Percentiles rank a stretch among this genome's conserved stretches.
Conservation (phyloP, 2,113 vertebrate genomes). For the Hydrolagus affinis region DNA sequence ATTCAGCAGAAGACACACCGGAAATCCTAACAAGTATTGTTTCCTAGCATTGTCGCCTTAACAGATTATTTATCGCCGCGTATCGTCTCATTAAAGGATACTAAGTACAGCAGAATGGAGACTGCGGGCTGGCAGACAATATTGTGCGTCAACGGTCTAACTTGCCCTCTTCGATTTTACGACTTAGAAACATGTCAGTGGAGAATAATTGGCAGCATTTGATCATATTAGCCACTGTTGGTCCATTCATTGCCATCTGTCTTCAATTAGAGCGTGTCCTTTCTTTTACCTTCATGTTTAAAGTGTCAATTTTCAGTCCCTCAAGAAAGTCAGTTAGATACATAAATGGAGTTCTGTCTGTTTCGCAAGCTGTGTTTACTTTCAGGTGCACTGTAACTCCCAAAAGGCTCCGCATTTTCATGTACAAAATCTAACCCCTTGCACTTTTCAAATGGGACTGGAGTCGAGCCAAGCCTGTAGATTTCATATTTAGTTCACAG, state of each 20-base stretch:
- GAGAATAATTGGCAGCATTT: slow-evolving; percentile 32
- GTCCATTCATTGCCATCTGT: slow-evolving; percentile 30
- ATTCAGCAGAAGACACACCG: too few species aligned
- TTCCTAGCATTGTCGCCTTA: neutral
- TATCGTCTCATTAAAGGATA: neutral
- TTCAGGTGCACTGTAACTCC: slow-evolving; percentile 32
- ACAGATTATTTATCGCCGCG: neutral
- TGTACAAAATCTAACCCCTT: slow-evolving; percentile 32
- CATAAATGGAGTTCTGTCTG: slow-evolving; percentile 33
- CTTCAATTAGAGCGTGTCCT: slow-evolving; percentile 32
- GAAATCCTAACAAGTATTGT: too few species aligned
- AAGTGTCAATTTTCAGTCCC: slow-evolving; percentile 31
- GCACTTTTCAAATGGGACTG: slow-evolving; percentile 32
- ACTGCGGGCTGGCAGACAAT: slow-evolving; percentile 24
- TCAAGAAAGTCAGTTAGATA: slow-evolving; percentile 29
- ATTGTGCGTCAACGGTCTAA: neutral
- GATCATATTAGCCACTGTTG: slow-evolving; percentile 30
- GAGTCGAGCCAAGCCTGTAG: slow-evolving; percentile 18
- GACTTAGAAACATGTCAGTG: slow-evolving; percentile 22
- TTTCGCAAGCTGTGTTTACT: slow-evolving; percentile 31
- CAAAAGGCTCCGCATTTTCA: slow-evolving; percentile 30
- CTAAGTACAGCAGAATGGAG: neutral
- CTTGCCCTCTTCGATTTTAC: slow-evolving; percentile 17
- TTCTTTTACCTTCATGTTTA: slow-evolving; percentile 31
- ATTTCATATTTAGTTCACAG: slow-evolving; percentile 28